Evolutionary conservation across 2,113 vertebrate genomes (phyloP).

Genomic region (Cromileptes altivelis): DNA sequence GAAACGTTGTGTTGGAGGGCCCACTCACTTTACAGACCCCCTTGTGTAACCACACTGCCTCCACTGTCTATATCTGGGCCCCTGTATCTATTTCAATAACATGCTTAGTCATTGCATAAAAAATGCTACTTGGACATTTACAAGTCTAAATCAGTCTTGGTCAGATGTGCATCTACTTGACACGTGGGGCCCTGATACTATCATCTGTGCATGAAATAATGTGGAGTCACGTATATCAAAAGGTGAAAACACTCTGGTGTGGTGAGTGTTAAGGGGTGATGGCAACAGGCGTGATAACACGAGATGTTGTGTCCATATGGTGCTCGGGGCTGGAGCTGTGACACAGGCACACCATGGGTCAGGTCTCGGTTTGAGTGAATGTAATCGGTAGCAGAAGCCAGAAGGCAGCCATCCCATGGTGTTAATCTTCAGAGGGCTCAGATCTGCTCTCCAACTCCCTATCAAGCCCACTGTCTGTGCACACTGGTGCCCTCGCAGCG

Average conservation of each 20-base stretch:
- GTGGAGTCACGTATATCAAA: slow-evolving; percentile 26
- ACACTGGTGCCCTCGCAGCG: background rate
- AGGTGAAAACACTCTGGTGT: slow-evolving; percentile 44
- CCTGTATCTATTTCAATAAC: background rate
- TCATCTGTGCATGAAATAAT: slow-evolving; percentile 25
- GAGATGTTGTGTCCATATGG: slow-evolving; percentile 57
- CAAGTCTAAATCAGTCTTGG: background rate
- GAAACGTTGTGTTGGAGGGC: too few species aligned
- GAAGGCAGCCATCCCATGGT: slow-evolving; percentile 62
- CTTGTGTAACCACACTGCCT: too few species aligned
- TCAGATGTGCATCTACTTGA: slow-evolving; percentile 31
- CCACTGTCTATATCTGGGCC: too few species aligned
- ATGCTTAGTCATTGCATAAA: background rate
- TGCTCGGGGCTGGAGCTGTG: slow-evolving; percentile 16
- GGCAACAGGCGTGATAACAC: slow-evolving; percentile 40
- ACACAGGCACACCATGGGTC: slow-evolving; percentile 61
- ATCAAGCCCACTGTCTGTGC: slow-evolving; percentile 40
- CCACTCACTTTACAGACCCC: too few species aligned
- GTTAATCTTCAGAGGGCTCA: slow-evolving; percentile 73
- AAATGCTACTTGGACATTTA: background rate
- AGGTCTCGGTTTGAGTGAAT: slow-evolving; percentile 59
- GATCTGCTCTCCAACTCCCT: slow-evolving; percentile 60
- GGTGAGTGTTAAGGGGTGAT: slow-evolving; percentile 7
- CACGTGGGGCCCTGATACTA: background rate
- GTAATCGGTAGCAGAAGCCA: slow-evolving; percentile 60